These are phyloP conservation scores for Pristionchus arcanus DNA, from an alignment of 2,888 invertebrate genomes.

Conservation along the genomic window DNA sequence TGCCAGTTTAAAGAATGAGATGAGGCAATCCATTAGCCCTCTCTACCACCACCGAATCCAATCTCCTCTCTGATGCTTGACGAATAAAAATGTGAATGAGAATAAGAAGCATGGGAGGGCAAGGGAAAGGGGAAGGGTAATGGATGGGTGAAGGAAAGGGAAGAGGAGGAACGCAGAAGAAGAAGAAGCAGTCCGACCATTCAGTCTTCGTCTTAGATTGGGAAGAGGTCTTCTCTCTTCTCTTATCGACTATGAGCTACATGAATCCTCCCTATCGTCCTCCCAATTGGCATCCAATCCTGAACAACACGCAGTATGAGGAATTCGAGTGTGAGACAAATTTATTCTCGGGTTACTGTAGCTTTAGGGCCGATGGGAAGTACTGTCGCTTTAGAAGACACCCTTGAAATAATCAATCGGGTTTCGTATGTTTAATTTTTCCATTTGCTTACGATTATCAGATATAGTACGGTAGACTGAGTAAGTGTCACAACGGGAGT, in stretches of 20 bases:
- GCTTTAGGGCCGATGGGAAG: no score
- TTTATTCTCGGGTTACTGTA: no score
- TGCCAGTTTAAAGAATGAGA: not conserved
- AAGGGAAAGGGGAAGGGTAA: not conserved
- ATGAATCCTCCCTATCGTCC: slow-evolving; percentile 15
- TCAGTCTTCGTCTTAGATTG: not conserved
- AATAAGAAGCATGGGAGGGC: slow-evolving; percentile 27
- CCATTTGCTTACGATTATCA: no score
- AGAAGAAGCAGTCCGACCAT: not conserved
- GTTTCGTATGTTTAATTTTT: no score
- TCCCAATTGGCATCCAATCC: not conserved
- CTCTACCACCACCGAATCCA: slow-evolving; percentile 6
- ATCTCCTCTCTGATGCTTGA: slow-evolving; percentile 9
- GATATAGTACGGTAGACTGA: no score
- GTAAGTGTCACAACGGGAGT: no score
- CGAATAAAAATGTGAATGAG: slow-evolving; percentile 40
- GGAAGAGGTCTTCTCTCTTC: not conserved
- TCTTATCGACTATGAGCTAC: slow-evolving; percentile 29
- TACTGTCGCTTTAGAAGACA: no score
- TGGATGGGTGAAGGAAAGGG: slow-evolving; percentile 11
- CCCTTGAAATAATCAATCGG: no score
- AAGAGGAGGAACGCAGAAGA: not conserved
- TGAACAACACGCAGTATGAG: not conserved
- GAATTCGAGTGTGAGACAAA: not conserved
- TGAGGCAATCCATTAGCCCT: slow-evolving; percentile 10